phyloP scores from a whole-genome alignment of 1,140 invertebrate species.

The Pseudomyrmex flavicornis region DNA sequence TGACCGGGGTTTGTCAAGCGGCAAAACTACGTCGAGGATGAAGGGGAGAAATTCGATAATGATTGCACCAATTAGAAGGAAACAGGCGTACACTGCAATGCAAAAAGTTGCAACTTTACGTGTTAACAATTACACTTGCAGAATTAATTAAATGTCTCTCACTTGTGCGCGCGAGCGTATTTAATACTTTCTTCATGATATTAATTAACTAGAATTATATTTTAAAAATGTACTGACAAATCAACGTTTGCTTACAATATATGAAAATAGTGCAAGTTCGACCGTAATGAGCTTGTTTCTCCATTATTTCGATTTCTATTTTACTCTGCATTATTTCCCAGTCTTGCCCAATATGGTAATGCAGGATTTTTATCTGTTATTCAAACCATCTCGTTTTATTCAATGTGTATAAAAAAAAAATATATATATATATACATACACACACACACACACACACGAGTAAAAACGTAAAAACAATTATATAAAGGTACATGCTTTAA shows the following conservation, averaged over 20 bases:
- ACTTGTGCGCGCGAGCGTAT: no score
- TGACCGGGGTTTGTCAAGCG: constrained; percentile 30
- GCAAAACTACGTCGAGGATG: constrained; percentile 31
- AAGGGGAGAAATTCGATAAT: not conserved
- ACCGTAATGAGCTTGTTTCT: not conserved
- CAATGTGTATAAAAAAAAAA: no score
- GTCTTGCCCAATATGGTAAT: not conserved
- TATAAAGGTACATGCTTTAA: no score
- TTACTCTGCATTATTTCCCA: not conserved
- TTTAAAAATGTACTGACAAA: no score
- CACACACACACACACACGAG: not conserved
- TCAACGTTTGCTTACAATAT: no score
- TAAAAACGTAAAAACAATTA: not conserved
- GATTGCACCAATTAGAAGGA: not conserved
- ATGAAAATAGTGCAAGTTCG: no score
- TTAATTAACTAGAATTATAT: no score
- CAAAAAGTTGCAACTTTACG: no score
- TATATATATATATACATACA: no score
- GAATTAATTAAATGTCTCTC: no score
- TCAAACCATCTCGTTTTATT: not conserved
- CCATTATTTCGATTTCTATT: constrained; percentile 17
- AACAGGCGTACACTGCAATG: not conserved
- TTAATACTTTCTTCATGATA: no score
- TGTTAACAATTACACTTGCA: no score
- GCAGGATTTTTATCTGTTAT: not conserved